A percentile compares a stretch with the other conserved stretches of the same genome.
phyloP scores from a whole-genome alignment of 1,140 invertebrate species.

The Ephestia elutella region DNA sequence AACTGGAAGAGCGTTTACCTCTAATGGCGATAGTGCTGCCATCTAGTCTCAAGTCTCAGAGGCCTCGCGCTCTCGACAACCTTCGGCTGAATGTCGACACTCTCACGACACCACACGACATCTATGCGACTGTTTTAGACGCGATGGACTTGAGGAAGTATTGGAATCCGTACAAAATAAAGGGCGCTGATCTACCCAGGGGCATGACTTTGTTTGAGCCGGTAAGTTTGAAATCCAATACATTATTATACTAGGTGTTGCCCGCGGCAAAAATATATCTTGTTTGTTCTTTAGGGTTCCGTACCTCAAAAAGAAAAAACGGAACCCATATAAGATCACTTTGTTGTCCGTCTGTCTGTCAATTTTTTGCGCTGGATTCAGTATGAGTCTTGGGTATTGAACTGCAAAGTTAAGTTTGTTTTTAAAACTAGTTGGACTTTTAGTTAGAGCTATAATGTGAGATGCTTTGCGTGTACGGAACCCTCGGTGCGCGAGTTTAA shows the following conservation, averaged over 20 bases:
- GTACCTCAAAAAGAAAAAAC: no score
- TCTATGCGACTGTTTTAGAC: slow-evolving; percentile 81
- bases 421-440: no score
- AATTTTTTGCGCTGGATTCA: no score
- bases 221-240: slow-evolving; percentile 25
- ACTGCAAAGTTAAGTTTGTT: no score
- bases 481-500: no score
- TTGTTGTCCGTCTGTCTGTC: no score
- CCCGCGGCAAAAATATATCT: background rate
- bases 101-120: slow-evolving; percentile 87
- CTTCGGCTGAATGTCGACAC: slow-evolving; percentile 80
- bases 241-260: background rate
- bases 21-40: slow-evolving; percentile 81
- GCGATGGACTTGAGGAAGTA: slow-evolving; percentile 69
- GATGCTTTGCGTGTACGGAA: no score
- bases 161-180: slow-evolving; percentile 23
- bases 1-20: slow-evolving; percentile 91
- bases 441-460: no score
- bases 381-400: no score
- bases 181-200: slow-evolving; percentile 27
- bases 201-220: slow-evolving; percentile 39
- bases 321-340: no score
- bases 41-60: background rate
- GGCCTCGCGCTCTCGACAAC: slow-evolving; percentile 21
- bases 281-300: no score